Evolutionary conservation across 1,140 invertebrate species (phyloP).

Genomic region (Rhagoletis pomonella): DNA sequence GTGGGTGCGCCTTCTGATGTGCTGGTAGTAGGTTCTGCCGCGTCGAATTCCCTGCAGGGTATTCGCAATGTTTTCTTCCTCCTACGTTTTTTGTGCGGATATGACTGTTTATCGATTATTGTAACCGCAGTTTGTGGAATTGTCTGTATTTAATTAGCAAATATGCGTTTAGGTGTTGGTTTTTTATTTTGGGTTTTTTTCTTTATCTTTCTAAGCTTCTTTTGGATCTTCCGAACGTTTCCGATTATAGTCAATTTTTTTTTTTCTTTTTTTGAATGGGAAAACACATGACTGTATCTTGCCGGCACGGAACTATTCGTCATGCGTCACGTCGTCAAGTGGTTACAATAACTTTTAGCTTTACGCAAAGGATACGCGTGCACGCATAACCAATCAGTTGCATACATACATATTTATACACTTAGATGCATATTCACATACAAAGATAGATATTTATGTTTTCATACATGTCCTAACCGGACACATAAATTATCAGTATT

Average conservation of each 20-base stretch:
- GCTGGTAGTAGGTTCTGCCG: too few species aligned
- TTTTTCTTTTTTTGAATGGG: too few species aligned
- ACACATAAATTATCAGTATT: background rate
- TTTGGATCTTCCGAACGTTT: background rate
- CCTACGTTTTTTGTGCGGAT: constrained; percentile 17
- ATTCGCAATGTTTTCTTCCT: background rate
- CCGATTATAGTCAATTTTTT: constrained; percentile 10
- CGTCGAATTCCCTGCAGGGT: background rate
- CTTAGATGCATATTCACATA: background rate
- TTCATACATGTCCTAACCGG: background rate
- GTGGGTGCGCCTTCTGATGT: too few species aligned
- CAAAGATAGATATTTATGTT: background rate
- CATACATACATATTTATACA: background rate
- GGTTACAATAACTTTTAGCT: background rate
- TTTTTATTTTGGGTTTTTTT: background rate
- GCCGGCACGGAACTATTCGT: background rate
- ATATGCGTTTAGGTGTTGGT: background rate
- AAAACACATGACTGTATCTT: background rate
- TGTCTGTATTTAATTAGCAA: constrained; percentile 9
- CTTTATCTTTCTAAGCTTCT: background rate
- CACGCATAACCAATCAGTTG: background rate
- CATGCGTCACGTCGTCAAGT: background rate
- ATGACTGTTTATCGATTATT: constrained; percentile 27
- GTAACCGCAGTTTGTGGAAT: constrained; percentile 18
- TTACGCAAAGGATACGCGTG: background rate